phyloP scores from a whole-genome alignment of 2,888 invertebrate genomes.

The Dysmachus trigonus region DNA sequence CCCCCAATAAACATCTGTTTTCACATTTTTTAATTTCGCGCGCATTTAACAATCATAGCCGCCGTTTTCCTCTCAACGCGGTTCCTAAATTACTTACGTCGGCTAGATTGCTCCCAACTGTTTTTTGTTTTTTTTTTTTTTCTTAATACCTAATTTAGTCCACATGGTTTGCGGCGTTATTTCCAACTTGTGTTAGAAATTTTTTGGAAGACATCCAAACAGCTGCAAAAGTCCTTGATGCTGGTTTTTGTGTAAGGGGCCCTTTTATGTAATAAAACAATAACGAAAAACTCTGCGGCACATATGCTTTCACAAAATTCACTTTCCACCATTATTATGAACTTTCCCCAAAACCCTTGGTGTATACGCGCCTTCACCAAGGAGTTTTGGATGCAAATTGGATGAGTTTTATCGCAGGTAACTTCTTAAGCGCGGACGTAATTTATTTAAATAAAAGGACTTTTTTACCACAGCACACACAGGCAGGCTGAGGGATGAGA shows the following conservation, averaged over 20 bases:
- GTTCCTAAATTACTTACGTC: not conserved
- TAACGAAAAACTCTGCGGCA: not conserved
- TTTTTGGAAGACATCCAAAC: constrained; percentile 23
- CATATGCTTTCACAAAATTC: constrained; percentile 19
- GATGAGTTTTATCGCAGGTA: not conserved
- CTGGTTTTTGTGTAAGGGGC: not conserved
- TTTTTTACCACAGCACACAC: not conserved
- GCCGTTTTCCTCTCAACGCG: not conserved
- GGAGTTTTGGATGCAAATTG: not conserved
- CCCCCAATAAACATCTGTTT: not conserved
- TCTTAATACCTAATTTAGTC: not conserved
- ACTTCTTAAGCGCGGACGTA: not conserved
- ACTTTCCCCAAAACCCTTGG: not conserved
- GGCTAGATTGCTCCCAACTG: not conserved
- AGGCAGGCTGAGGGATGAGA: not conserved
- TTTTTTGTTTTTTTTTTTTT: not conserved
- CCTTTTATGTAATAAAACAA: not conserved
- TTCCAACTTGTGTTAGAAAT: not conserved
- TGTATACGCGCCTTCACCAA: not conserved
- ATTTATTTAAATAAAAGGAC: constrained; percentile 9
- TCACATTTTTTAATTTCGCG: not conserved
- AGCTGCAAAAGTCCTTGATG: not conserved
- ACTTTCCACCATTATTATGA: constrained; percentile 20
- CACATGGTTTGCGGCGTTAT: not conserved
- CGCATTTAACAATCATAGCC: not conserved